phyloP scores from a whole-genome alignment of 1,140 invertebrate genomes.

The Drosophila tristis region DNA sequence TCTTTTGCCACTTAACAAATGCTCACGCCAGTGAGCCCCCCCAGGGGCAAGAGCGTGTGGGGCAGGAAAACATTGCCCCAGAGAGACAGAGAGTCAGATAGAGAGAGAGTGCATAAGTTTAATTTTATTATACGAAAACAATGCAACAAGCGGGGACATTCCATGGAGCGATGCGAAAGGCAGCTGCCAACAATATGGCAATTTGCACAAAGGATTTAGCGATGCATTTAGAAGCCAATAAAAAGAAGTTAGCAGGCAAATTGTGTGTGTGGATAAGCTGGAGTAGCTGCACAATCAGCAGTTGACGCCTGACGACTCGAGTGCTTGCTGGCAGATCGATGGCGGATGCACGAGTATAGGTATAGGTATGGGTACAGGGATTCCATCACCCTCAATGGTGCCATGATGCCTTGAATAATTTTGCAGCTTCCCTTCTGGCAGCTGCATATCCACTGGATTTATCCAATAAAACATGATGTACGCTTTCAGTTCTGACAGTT shows the following conservation, averaged over 20 bases:
- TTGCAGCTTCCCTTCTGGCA: constrained; percentile 5
- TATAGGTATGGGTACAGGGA: neutral
- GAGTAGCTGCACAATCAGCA: constrained; percentile 39
- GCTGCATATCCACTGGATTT: neutral
- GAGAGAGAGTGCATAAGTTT: constrained; percentile 70
- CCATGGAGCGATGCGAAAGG: constrained; percentile 11
- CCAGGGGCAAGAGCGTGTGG: constrained; percentile 6
- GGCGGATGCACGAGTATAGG: neutral
- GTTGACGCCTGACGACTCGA: constrained; percentile 32
- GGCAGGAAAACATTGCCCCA: neutral
- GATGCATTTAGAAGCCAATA: constrained; percentile 80
- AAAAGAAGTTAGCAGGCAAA: constrained; percentile 66
- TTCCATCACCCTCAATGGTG: too few species aligned
- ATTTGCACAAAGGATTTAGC: constrained; percentile 78
- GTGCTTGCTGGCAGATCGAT: constrained; percentile 8
- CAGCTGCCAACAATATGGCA: constrained; percentile 56
- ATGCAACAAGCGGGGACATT: constrained; percentile 66
- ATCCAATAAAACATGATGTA: constrained; percentile 6
- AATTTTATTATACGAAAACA: constrained; percentile 82
- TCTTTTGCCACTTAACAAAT: constrained; percentile 81
- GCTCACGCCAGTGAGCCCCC: constrained; percentile 58
- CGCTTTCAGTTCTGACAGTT: neutral
- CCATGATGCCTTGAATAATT: neutral
- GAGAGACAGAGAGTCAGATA: neutral
- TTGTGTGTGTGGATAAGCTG: constrained; percentile 16